Evolutionary conservation across 2,113 vertebrate genomes (phyloP).

Genomic region (Melanerpes formicivorus): DNA sequence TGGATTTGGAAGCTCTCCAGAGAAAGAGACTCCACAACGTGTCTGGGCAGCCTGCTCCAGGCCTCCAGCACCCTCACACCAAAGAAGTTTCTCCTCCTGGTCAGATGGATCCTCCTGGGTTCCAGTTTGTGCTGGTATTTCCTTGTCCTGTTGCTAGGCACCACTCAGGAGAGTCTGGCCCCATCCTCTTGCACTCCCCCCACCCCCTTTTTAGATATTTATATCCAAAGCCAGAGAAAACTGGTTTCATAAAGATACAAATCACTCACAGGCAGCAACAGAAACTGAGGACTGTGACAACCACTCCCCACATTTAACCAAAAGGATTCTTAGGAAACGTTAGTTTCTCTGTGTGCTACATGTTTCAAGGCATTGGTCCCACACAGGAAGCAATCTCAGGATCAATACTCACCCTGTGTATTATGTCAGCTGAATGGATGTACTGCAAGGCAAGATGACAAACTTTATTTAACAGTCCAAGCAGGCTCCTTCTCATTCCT

Average conservation of each 20-base stretch:
- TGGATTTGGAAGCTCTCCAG: too few species aligned
- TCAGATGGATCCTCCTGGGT: too few species aligned
- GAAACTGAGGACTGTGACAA: background rate
- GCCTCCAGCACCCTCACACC: too few species aligned
- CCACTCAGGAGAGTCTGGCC: too few species aligned
- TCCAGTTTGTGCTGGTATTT: too few species aligned
- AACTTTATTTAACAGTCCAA: constrained; percentile 2
- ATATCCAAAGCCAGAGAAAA: background rate
- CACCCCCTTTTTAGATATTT: too few species aligned
- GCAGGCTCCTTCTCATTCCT: background rate
- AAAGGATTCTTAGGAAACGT: background rate
- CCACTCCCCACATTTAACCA: background rate
- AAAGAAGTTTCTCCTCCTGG: too few species aligned
- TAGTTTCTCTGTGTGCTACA: background rate
- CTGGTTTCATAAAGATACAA: background rate
- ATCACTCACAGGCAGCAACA: background rate
- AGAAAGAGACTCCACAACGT: too few species aligned
- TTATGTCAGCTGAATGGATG: constrained; percentile 98
- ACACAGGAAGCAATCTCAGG: background rate
- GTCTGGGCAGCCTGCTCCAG: too few species aligned
- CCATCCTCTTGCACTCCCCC: too few species aligned
- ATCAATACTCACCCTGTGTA: constrained; percentile 92
- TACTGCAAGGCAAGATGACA: constrained; percentile 82
- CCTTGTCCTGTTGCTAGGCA: too few species aligned
- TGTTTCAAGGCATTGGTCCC: background rate